Evolutionary conservation across 1,140 invertebrate species (phyloP).

Genomic region (Drosophila pallidifrons): DNA sequence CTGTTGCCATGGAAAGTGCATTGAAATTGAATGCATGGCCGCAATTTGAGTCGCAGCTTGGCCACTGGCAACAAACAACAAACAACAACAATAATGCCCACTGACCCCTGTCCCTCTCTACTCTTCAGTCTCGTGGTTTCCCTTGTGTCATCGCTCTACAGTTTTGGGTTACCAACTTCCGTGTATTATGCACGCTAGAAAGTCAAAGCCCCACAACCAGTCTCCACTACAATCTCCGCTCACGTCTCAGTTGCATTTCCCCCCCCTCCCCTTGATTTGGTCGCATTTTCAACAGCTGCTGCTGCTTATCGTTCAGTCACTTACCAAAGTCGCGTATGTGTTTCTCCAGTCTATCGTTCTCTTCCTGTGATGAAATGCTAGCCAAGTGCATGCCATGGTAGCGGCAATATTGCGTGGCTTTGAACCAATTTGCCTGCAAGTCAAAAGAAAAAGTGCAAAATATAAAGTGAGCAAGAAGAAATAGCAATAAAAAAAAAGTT

Average conservation of each 20-base stretch:
- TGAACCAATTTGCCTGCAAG: slow-evolving; percentile 95
- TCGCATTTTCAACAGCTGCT: not conserved
- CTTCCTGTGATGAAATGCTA: slow-evolving; percentile 94
- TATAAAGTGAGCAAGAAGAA: slow-evolving; percentile 1
- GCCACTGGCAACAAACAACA: slow-evolving; percentile 5
- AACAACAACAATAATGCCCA: not conserved
- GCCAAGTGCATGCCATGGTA: slow-evolving; percentile 97
- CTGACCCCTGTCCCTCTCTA: not conserved
- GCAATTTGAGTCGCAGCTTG: slow-evolving; percentile 1
- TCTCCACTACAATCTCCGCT: not conserved
- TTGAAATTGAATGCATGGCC: slow-evolving; percentile 28
- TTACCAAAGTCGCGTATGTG: slow-evolving; percentile 92
- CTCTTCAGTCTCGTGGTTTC: slow-evolving; percentile 14
- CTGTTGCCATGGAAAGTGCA: slow-evolving; percentile 65
- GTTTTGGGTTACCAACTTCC: slow-evolving; percentile 81
- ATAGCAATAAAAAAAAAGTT: not conserved
- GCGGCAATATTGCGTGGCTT: slow-evolving; percentile 94
- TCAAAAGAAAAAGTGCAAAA: slow-evolving; percentile 6
- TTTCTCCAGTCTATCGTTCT: slow-evolving; percentile 94
- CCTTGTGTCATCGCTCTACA: slow-evolving; percentile 28
- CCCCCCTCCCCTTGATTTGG: not conserved
- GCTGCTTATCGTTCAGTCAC: slow-evolving; percentile 40
- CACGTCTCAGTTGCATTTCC: slow-evolving; percentile 1
- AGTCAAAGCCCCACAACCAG: slow-evolving; percentile 52
- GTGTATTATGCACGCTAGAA: slow-evolving; percentile 75